phyloP scores from a whole-genome alignment of 2,797 vertebrate genomes.

The Enteromius paludinosus region DNA sequence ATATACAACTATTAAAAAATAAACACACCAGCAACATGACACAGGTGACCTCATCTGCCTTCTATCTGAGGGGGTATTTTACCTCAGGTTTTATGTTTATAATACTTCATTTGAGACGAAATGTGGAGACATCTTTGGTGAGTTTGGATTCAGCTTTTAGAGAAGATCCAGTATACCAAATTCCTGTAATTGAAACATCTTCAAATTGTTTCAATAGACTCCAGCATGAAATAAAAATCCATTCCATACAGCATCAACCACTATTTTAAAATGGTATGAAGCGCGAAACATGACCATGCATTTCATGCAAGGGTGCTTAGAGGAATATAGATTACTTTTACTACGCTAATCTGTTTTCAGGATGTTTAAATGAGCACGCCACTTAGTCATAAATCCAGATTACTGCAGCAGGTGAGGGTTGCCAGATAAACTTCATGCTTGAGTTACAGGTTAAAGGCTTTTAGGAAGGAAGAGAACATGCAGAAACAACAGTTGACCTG shows the following conservation, averaged over 20 bases:
- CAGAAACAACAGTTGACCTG: neutral
- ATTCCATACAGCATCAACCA: neutral
- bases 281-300: conserved; percentile 23
- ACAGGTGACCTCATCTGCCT: neutral
- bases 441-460: conserved; percentile 3
- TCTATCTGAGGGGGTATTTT: neutral
- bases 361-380: neutral
- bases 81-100: neutral
- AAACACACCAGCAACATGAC: neutral
- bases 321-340: neutral
- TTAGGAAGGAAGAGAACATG: neutral
- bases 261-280: conserved; percentile 10
- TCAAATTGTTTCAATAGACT: conserved; percentile 8
- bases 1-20: neutral
- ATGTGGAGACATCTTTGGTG: neutral
- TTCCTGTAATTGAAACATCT: too few species aligned
- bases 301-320: neutral
- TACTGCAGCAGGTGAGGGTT: neutral
- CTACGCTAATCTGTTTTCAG: conserved; percentile 15
- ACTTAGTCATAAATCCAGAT: conserved; percentile 16
- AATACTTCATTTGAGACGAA: neutral
- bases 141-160: neutral
- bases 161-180: neutral
- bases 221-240: neutral
- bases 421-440: neutral